Conservation (phyloP, 2,797 vertebrate species). For the Acropternis orthonyx region DNA sequence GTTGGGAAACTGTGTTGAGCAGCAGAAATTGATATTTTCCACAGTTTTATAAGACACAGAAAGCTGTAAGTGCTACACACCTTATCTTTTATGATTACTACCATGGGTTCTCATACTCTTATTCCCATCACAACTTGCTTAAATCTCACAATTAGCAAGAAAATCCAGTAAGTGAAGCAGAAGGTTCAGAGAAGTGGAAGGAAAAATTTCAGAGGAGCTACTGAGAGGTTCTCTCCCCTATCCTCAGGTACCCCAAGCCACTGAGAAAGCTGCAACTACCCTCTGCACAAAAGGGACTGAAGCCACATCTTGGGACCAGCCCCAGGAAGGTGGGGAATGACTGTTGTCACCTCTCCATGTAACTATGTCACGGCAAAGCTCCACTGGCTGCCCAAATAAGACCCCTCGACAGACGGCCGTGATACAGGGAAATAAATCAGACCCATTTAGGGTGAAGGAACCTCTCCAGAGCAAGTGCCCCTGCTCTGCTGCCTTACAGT, state of each 20-base stretch:
- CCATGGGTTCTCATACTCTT: background rate
- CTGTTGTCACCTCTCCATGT: background rate
- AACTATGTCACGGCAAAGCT: background rate
- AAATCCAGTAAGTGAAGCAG: background rate
- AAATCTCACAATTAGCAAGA: background rate
- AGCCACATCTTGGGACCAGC: background rate
- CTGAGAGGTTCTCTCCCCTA: background rate
- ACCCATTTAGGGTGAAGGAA: constrained; percentile 9
- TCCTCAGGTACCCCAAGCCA: background rate
- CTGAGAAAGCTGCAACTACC: background rate
- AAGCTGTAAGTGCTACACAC: background rate
- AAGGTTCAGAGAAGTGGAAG: background rate
- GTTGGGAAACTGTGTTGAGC: background rate
- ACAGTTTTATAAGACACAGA: background rate
- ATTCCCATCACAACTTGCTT: background rate
- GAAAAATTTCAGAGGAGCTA: background rate
- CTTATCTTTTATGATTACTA: background rate
- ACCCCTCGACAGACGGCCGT: background rate
- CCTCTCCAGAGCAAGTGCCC: background rate
- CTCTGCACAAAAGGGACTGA: background rate
- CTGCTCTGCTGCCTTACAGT: background rate
- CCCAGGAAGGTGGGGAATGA: background rate
- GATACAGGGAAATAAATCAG: constrained; percentile 2
- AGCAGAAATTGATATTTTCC: background rate
- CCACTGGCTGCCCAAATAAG: background rate